Conservation (phyloP, 2,888 invertebrate genomes). For the Cetonia aurata region DNA sequence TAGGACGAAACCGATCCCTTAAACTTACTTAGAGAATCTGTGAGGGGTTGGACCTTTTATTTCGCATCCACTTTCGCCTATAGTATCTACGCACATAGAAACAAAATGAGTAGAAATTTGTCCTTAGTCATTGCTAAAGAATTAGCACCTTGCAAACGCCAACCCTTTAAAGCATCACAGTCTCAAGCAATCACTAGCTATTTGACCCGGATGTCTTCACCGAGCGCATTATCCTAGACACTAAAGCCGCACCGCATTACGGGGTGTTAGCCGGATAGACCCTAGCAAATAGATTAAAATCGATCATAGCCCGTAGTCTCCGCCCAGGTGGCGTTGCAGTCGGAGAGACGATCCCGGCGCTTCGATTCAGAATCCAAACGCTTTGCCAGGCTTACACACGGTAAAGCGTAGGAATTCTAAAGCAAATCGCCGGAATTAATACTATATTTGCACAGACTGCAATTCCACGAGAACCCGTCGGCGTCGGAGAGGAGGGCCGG, state of each 20-base stretch:
- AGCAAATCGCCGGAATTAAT: slow-evolving; percentile 64
- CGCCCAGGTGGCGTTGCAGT: slow-evolving; percentile 33
- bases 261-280: not conserved
- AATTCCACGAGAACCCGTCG: slow-evolving; percentile 12
- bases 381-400: slow-evolving; percentile 84
- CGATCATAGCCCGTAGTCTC: not conserved
- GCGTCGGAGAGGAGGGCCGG: not conserved
- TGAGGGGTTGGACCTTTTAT: too few species aligned
- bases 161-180: too few species aligned
- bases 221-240: not conserved
- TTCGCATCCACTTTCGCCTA: too few species aligned
- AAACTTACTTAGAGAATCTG: too few species aligned
- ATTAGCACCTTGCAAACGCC: too few species aligned
- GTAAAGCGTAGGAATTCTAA: slow-evolving; percentile 99
- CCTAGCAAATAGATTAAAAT: slow-evolving; percentile 5
- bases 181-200: too few species aligned
- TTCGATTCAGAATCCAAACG: slow-evolving; percentile 96
- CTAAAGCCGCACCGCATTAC: not conserved
- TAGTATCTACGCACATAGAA: too few species aligned
- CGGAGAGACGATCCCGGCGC: slow-evolving; percentile 57
- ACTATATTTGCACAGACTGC: slow-evolving; percentile 30
- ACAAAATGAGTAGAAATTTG: too few species aligned
- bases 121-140: too few species aligned
- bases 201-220: not conserved
- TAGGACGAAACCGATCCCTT: too few species aligned